These are phyloP conservation scores for Hyles vespertilio DNA, from an alignment of 1,140 invertebrate genomes.

Conservation along the genomic window DNA sequence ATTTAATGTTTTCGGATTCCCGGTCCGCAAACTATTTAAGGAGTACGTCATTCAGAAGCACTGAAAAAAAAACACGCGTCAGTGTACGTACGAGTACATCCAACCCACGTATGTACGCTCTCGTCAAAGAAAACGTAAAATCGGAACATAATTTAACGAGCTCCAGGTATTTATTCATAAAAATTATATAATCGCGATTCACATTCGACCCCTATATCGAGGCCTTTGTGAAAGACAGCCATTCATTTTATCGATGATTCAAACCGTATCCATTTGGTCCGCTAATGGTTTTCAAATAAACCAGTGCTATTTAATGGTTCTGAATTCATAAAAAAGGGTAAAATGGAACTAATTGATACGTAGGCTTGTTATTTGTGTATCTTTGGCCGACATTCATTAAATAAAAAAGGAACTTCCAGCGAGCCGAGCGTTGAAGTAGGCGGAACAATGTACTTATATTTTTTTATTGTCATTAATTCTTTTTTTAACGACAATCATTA, in stretches of 20 bases:
- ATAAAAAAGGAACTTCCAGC: neutral
- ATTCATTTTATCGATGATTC: conserved; percentile 43
- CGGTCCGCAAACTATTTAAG: too few relatives aligned
- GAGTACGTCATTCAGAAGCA: neutral
- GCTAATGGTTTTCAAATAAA: conserved; percentile 57
- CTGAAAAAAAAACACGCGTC: neutral
- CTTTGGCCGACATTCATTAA: neutral
- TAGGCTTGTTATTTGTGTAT: conserved; percentile 20
- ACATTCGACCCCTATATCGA: conserved; percentile 20
- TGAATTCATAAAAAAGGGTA: conserved; percentile 34
- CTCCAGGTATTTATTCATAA: too few relatives aligned
- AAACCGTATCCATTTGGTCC: conserved; percentile 33
- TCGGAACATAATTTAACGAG: too few relatives aligned
- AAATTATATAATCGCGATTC: conserved; percentile 12
- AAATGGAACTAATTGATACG: conserved; percentile 41
- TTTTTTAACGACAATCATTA: too few relatives aligned
- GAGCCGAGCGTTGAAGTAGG: neutral
- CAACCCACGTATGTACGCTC: too few relatives aligned
- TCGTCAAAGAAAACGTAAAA: too few relatives aligned
- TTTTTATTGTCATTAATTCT: too few relatives aligned
- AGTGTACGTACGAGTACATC: too few relatives aligned
- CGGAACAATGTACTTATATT: too few relatives aligned
- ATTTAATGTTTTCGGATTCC: conserved; percentile 1
- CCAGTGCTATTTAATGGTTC: conserved; percentile 33
- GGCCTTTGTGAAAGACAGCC: conserved; percentile 38